Conservation (phyloP, 2,113 vertebrate species). For the Potamarius usumacintae region DNA sequence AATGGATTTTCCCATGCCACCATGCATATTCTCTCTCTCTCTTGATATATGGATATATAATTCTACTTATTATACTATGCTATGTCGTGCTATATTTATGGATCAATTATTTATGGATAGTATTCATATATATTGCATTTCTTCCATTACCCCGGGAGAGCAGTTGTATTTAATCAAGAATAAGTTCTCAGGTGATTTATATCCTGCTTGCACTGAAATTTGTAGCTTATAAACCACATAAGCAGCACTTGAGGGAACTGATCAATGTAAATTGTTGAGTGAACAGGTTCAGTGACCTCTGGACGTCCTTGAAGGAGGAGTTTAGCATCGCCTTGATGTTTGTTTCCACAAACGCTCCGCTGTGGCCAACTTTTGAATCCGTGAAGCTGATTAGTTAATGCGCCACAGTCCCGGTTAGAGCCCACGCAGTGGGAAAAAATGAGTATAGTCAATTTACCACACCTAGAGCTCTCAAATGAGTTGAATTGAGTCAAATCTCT, state of each 20-base stretch:
- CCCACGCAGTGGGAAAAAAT: background rate
- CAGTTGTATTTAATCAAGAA: conserved; percentile 48
- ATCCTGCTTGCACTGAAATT: conserved; percentile 52
- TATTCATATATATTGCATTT: background rate
- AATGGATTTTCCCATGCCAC: background rate
- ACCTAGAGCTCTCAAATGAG: background rate
- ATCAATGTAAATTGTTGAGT: conserved; percentile 68
- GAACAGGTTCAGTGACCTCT: conserved; percentile 67
- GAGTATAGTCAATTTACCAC: conserved; percentile 9
- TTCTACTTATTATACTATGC: too few species aligned
- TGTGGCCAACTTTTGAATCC: background rate
- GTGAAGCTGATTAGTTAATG: background rate
- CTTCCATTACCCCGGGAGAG: conserved; percentile 32
- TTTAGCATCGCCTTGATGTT: conserved; percentile 36
- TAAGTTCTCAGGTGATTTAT: conserved; percentile 66
- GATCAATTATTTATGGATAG: background rate
- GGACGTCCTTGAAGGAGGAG: conserved; percentile 59
- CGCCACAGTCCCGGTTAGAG: background rate
- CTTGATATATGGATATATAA: background rate
- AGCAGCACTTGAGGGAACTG: conserved; percentile 54
- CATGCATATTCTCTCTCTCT: background rate
- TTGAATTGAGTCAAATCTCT: conserved; percentile 19
- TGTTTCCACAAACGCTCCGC: conserved; percentile 13
- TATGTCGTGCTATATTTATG: background rate
- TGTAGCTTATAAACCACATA: conserved; percentile 58